Conservation (phyloP, 2,113 vertebrate species). For the Scopus umbretta region DNA sequence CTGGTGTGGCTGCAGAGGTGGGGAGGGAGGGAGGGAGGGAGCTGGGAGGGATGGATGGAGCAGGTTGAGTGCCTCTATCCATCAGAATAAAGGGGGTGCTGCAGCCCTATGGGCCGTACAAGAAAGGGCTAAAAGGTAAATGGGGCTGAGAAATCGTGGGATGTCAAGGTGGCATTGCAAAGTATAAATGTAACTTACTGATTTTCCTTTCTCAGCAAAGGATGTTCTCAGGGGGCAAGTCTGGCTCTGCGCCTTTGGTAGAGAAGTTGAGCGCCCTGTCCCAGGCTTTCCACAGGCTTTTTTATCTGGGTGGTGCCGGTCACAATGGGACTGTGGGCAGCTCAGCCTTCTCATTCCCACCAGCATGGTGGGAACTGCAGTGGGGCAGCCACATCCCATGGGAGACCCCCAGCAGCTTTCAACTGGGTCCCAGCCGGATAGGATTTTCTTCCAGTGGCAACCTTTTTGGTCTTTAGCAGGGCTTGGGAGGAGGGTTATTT, state of each 20-base stretch:
- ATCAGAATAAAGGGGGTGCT: background rate
- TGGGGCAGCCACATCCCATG: rapidly evolving
- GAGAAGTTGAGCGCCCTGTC: background rate
- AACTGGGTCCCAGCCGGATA: background rate
- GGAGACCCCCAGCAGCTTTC: background rate
- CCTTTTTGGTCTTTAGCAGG: background rate
- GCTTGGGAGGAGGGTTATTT: conserved; percentile 22
- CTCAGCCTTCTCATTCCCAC: background rate
- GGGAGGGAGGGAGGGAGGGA: background rate
- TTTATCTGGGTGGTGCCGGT: background rate
- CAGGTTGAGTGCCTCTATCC: background rate
- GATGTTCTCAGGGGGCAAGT: background rate
- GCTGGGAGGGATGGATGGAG: background rate
- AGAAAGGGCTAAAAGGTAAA: background rate
- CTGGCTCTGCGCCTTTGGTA: background rate
- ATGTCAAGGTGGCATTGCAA: background rate
- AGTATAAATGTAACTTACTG: background rate
- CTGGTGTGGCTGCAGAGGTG: background rate
- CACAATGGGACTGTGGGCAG: background rate
- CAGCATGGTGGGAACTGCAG: background rate
- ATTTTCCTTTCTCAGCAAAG: background rate
- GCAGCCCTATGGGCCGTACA: background rate
- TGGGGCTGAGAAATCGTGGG: background rate
- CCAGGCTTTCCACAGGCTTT: background rate
- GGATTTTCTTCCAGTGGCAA: background rate